Evolutionary conservation across 2,888 invertebrate species (phyloP), one percentile per base, ranked within the genome.

Genomic region (Sisyra terminalis): DNA sequence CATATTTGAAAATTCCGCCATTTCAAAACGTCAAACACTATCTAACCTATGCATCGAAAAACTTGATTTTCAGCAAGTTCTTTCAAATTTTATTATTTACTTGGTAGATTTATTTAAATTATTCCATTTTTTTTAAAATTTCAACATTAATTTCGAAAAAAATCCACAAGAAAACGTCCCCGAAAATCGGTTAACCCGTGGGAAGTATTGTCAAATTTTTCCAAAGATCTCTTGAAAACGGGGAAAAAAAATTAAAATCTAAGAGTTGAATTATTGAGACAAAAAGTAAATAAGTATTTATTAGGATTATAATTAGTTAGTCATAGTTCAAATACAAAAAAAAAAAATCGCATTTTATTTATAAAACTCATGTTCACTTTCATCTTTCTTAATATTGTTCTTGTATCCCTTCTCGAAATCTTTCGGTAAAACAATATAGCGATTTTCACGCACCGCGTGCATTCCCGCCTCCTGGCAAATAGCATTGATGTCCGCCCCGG

Each of bases 341-440:
- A 17, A 15, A 10, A 2, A 3, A 15, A 38, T 36, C 35, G 31
- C 31, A 46, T 54, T 55, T 75, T 92, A 98, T 74, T 96, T 97
- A 66, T 99, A 98, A 69, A 98, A 98, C 62, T 98, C 98, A 57
- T 97, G 96, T 69, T 98, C 97, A 54, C 93, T 87, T 62, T 94
- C 96, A 63, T 98, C 97, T 61, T 99, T 98, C 69, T 97, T 97
- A 57, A 94, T 94, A 58, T 97, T 97, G 59, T 96, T 97, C 61
- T 98, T 99, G 69, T 99, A 98, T 30, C 96, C 98, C 61, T 98
- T 98, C 60, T 99, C 98, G 56, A 98, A 98, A 68, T 99, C 98
- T 67, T 99, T 99, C 5, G 93, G 88, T 43, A 99, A 69, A 3
- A 99, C 97, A 51, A 98, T 94, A 63, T 99, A 96, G 54, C 98